Percentiles rank a stretch among this genome's conserved stretches.
Conservation (phyloP, 2,888 invertebrate genomes). For the Cotesia congregata region DNA sequence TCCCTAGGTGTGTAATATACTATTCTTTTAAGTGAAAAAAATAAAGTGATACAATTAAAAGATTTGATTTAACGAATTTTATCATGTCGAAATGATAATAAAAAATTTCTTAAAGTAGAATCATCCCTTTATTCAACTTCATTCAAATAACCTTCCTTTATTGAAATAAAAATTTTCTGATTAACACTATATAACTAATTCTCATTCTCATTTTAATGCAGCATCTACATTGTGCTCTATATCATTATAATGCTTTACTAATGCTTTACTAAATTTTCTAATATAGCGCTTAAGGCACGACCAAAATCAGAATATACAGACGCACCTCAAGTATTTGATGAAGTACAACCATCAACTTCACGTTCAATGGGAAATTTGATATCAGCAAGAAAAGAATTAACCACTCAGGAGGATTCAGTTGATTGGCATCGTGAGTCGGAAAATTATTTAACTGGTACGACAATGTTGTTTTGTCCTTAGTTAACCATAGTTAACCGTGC, state of each 20-base stretch:
- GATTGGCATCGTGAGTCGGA: slow-evolving; percentile 62
- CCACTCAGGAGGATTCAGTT: slow-evolving; percentile 63
- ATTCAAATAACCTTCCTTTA: too few relatives aligned
- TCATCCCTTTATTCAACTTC: too few relatives aligned
- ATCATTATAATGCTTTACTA: slow-evolving; percentile 56
- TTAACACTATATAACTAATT: background rate
- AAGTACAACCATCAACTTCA: slow-evolving; percentile 61
- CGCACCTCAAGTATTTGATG: slow-evolving; percentile 55
- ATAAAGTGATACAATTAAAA: too few relatives aligned
- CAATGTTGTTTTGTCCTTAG: slow-evolving; percentile 36
- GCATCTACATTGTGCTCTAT: background rate
- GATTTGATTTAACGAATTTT: too few relatives aligned
- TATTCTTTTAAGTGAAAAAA: too few relatives aligned
- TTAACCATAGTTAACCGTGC: slow-evolving; percentile 1
- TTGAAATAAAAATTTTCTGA: background rate
- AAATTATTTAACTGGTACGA: slow-evolving; percentile 64
- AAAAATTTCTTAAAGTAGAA: too few relatives aligned
- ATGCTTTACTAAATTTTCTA: slow-evolving; percentile 64
- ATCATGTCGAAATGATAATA: too few relatives aligned
- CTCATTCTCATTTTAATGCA: background rate
- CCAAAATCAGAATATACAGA: slow-evolving; percentile 68
- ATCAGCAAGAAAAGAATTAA: slow-evolving; percentile 59
- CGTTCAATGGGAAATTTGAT: slow-evolving; percentile 68
- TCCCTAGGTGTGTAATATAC: too few relatives aligned
- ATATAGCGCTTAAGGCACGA: slow-evolving; percentile 65